These are phyloP conservation scores for Arctocebus calabarensis DNA, from an alignment of 2,797 vertebrate species.

Conservation along the genomic window DNA sequence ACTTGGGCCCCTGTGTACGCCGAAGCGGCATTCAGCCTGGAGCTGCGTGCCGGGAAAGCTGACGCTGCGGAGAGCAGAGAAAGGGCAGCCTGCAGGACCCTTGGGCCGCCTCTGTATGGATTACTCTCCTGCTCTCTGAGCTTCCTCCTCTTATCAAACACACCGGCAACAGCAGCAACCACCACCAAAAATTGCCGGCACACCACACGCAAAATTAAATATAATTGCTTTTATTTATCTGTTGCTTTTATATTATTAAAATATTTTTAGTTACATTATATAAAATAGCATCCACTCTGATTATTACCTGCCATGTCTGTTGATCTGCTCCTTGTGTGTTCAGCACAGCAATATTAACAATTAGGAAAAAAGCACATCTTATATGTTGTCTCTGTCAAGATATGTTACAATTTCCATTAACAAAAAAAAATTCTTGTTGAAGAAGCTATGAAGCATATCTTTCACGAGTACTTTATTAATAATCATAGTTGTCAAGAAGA, in stretches of 20 bases:
- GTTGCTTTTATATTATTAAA: slow-evolving; percentile 89
- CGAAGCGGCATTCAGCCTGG: slow-evolving; percentile 22
- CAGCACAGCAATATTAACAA: slow-evolving; percentile 84
- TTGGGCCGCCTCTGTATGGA: neutral
- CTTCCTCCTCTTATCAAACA: slow-evolving; percentile 73
- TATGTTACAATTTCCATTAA: slow-evolving; percentile 87
- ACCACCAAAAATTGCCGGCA: slow-evolving; percentile 62
- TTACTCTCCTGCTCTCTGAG: slow-evolving; percentile 48
- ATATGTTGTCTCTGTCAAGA: slow-evolving; percentile 84
- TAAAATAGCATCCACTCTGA: slow-evolving; percentile 84
- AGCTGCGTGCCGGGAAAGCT: neutral
- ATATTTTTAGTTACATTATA: slow-evolving; percentile 88
- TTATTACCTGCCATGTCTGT: slow-evolving; percentile 87
- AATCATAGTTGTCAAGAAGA: slow-evolving; percentile 89
- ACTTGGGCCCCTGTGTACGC: slow-evolving; percentile 73
- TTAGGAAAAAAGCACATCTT: slow-evolving; percentile 82
- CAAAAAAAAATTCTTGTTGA: slow-evolving; percentile 84
- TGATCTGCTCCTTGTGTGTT: slow-evolving; percentile 83
- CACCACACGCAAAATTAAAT: slow-evolving; percentile 85
- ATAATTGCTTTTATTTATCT: slow-evolving; percentile 90
- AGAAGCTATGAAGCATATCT: slow-evolving; percentile 85
- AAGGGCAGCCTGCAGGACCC: neutral
- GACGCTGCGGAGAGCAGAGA: neutral
- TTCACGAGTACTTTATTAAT: slow-evolving; percentile 86
- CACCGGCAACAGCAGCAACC: neutral